Evolutionary conservation across 23 tunicate genomes (phyloP).

Genomic region (Trididemnum miniatum): DNA sequence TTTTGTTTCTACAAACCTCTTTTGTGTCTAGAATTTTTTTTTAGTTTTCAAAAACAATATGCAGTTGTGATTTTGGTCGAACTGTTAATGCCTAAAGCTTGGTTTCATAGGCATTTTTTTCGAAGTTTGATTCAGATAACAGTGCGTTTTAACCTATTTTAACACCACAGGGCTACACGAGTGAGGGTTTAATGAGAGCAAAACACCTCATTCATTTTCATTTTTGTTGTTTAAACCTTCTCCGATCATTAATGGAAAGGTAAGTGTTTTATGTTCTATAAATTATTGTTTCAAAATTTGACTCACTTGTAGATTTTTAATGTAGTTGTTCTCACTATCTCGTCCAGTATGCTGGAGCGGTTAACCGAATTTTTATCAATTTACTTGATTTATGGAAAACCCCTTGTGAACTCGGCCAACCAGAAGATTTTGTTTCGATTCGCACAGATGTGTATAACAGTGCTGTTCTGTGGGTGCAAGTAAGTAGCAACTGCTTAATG

Average conservation of each 20-base stretch:
- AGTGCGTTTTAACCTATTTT: no score
- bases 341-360: background rate
- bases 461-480: background rate
- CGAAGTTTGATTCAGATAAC: no score
- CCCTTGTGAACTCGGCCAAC: constrained; percentile 11
- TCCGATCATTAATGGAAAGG: background rate
- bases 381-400: constrained; percentile 50
- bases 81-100: no score
- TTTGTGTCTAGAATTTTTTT: no score
- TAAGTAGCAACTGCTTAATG: no score
- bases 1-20: no score
- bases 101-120: no score
- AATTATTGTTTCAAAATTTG: background rate
- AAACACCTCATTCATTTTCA: constrained; percentile 10
- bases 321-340: background rate
- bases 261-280: background rate
- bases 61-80: no score
- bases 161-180: constrained; percentile 20
- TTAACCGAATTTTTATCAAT: constrained; percentile 21
- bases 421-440: background rate
- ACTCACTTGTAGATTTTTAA: no score
- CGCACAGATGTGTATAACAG: constrained; percentile 6
- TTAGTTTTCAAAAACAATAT: no score
- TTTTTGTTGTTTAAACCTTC: background rate
- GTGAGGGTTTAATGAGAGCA: background rate